phyloP scores from a whole-genome alignment of 2,113 vertebrate genomes.

The Acanthochromis polyacanthus region DNA sequence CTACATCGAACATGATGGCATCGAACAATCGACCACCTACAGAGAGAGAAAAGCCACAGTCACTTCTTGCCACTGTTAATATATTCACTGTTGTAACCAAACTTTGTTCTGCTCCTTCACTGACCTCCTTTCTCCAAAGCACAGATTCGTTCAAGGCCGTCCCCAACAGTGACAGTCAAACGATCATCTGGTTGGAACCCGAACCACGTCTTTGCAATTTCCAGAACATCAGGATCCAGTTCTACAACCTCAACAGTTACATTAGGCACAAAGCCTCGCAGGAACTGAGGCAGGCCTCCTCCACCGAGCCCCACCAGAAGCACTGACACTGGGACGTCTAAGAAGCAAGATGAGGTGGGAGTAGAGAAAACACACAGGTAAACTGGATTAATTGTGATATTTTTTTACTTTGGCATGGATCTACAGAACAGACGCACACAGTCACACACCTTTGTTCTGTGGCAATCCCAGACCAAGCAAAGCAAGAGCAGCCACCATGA shows the following conservation, averaged over 20 bases:
- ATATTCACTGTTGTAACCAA: neutral
- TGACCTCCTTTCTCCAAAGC: slow-evolving; percentile 87
- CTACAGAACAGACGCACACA: neutral
- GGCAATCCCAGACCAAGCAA: slow-evolving; percentile 81
- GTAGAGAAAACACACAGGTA: too few species aligned
- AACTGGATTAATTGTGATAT: neutral
- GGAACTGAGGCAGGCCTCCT: slow-evolving; percentile 93
- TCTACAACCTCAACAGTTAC: slow-evolving; percentile 89
- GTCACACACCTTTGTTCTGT: slow-evolving; percentile 69
- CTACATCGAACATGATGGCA: slow-evolving; percentile 94
- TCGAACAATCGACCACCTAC: slow-evolving; percentile 86
- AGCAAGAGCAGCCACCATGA: slow-evolving; percentile 93
- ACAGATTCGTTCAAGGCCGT: slow-evolving; percentile 90
- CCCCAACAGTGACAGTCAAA: slow-evolving; percentile 89
- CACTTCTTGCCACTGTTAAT: neutral
- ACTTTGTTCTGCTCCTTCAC: neutral
- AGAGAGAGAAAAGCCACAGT: neutral
- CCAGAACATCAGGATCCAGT: slow-evolving; percentile 90
- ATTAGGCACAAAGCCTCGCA: slow-evolving; percentile 90
- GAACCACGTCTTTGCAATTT: slow-evolving; percentile 92
- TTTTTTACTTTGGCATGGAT: neutral
- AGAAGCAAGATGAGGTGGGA: neutral
- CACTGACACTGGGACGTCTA: slow-evolving; percentile 84
- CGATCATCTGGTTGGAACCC: slow-evolving; percentile 88
- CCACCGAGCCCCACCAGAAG: slow-evolving; percentile 94